Conservation (phyloP, 2,888 invertebrate genomes). For the Itoplectis maculator region DNA sequence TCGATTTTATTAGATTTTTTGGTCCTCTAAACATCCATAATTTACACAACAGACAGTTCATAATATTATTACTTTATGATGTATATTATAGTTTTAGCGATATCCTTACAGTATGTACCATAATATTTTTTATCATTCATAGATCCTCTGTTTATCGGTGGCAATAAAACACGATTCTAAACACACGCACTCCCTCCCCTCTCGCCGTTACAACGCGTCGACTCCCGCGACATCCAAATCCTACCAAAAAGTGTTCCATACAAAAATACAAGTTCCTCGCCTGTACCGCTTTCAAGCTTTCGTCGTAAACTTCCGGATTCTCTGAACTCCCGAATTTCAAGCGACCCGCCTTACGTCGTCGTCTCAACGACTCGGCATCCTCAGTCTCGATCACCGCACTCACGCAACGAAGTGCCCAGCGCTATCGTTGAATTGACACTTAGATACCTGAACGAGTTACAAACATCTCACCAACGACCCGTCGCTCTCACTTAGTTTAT, state of each 20-base stretch:
- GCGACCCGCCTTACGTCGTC: slow-evolving; percentile 30
- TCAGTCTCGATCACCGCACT: slow-evolving; percentile 47
- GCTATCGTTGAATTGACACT: slow-evolving; percentile 64
- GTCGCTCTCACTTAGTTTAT: slow-evolving; percentile 7
- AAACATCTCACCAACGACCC: slow-evolving; percentile 36
- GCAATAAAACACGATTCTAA: slow-evolving; percentile 60
- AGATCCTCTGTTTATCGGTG: slow-evolving; percentile 43
- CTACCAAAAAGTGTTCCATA: slow-evolving; percentile 68
- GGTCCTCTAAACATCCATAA: slow-evolving; percentile 83
- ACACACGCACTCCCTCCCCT: slow-evolving; percentile 49
- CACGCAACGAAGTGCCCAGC: slow-evolving; percentile 26
- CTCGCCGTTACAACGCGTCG: slow-evolving; percentile 37
- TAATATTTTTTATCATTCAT: slow-evolving; percentile 65
- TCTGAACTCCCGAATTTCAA: slow-evolving; percentile 48
- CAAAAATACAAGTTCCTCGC: slow-evolving; percentile 74
- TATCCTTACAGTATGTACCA: slow-evolving; percentile 56
- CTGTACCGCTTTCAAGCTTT: slow-evolving; percentile 44
- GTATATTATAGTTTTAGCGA: slow-evolving; percentile 63
- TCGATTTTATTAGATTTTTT: slow-evolving; percentile 78
- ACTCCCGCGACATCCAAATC: slow-evolving; percentile 62
- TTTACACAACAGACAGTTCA: slow-evolving; percentile 80
- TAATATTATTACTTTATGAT: slow-evolving; percentile 68
- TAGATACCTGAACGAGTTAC: slow-evolving; percentile 64
- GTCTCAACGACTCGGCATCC: slow-evolving; percentile 44
- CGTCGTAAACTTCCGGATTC: slow-evolving; percentile 31